Evolutionary conservation across 2,888 invertebrate genomes (phyloP).

Genomic region (Teleogryllus oceanicus): DNA sequence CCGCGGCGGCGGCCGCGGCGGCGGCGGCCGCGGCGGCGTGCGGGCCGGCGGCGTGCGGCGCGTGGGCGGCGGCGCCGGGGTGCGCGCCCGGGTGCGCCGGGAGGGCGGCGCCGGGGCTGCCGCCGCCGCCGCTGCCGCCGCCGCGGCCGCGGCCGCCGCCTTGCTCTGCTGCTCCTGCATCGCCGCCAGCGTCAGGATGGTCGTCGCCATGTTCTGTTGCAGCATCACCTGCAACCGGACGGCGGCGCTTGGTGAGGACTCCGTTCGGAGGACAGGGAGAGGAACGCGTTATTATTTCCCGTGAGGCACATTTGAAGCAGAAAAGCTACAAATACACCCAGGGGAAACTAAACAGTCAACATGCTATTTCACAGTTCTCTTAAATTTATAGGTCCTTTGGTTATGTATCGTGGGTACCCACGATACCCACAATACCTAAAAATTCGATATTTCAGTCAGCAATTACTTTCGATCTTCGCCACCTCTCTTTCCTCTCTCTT

Average conservation of each 20-base stretch:
- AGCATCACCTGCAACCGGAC: conserved; percentile 48
- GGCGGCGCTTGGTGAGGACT: background rate
- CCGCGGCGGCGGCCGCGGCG: background rate
- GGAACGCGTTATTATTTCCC: no score
- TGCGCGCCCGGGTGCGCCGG: conserved; percentile 32
- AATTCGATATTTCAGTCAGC: no score
- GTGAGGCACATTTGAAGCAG: no score
- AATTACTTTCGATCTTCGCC: no score
- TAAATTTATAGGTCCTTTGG: no score
- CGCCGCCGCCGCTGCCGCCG: conserved; percentile 24
- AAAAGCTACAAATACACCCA: no score
- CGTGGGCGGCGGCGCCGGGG: conserved; percentile 1
- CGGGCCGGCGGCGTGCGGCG: background rate
- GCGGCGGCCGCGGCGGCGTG: background rate
- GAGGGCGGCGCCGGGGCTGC: conserved; percentile 30
- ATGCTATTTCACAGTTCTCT: no score
- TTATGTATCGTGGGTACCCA: no score
- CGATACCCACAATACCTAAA: no score
- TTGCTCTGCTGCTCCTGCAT: conserved; percentile 42
- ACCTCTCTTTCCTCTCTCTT: no score
- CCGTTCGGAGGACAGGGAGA: background rate
- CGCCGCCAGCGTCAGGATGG: conserved; percentile 47
- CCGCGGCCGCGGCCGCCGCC: conserved; percentile 19
- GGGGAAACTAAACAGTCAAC: no score
- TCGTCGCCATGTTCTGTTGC: conserved; percentile 49